Evolutionary conservation across 2,113 vertebrate genomes (phyloP), one percentile per base, ranked within the genome.

Genomic region (Xenopus borealis): DNA sequence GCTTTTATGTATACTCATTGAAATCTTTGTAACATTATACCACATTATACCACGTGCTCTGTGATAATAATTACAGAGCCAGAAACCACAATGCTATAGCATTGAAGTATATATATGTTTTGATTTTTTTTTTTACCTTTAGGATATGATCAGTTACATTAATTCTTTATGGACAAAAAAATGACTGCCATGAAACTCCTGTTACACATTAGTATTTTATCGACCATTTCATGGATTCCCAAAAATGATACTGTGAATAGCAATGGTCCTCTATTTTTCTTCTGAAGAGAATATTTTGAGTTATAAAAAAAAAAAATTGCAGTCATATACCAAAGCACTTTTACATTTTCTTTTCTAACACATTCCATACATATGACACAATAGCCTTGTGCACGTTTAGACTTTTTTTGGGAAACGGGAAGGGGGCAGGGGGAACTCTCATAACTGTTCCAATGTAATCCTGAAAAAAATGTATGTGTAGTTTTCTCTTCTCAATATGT

Each of bases 271-370:
- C 80, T 78, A 81, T 64, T 50, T 40, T 7, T 45, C 9, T 66
- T 75, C 52, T 16, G 71, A 86, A 81, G 72, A 55, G 82, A 71
- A 78, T 77, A 70, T 78, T 78, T 63, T 63, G 73, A 80, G 72
- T 79, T 72, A 50, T 76, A 64, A 14, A 27, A 40, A 33, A n/a
- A n/a, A 40, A 18, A 81, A 19, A 77, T 83, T 81, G 80, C 78
- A 84, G 53, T 80, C 80, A 83, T 67, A 81, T 53, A 83, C 73
- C 83, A 86, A 84, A 88, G 80, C 80, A 87, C 66, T 46, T 83
- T 83, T 79, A 7, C 2, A 78, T 69, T 83, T 40, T 40, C 33
- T 83, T 83, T 19, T 77, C 72, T 3, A 76, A 63, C 40, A 62
- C 79, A 82, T 81, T 84, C 81, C 80, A 80, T 80, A 61, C 62